These are phyloP conservation scores for Harlomillsia oculata DNA, from an alignment of 1,140 invertebrate genomes.

Conservation along the genomic window DNA sequence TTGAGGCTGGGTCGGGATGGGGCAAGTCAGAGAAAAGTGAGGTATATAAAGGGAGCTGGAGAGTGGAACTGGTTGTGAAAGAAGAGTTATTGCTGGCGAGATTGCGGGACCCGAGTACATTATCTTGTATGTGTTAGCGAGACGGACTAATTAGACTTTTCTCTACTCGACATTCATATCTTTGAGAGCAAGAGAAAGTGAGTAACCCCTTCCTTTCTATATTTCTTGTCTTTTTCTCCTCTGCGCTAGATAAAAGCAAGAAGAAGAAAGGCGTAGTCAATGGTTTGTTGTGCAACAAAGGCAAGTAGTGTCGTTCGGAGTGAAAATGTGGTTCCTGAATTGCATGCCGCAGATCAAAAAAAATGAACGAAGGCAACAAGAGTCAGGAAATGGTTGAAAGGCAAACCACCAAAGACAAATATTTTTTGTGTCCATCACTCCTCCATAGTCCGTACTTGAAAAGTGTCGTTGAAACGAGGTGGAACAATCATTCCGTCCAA, in stretches of 20 bases:
- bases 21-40: too few species aligned
- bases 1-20: too few species aligned
- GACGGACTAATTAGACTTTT: slow-evolving; percentile 32
- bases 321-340: too few species aligned
- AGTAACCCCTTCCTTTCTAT: slow-evolving; percentile 17
- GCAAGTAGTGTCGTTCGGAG: too few species aligned
- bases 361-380: too few species aligned
- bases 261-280: slow-evolving; percentile 10
- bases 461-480: slow-evolving; percentile 1
- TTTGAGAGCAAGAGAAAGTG: slow-evolving; percentile 7
- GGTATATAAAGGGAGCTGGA: too few species aligned
- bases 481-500: slow-evolving; percentile 13
- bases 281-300: background rate
- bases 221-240: slow-evolving; percentile 10
- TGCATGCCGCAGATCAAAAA: too few species aligned
- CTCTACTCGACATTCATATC: slow-evolving; percentile 20
- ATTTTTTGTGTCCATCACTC: background rate
- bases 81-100: slow-evolving; percentile 23
- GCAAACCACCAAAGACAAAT: too few species aligned
- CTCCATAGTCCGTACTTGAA: background rate
- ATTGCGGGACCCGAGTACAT: slow-evolving; percentile 19
- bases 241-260: slow-evolving; percentile 8
- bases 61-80: background rate
- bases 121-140: slow-evolving; percentile 29
- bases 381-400: too few species aligned